Evolutionary conservation across 2,797 vertebrate genomes (phyloP), one percentile per base, ranked within the genome.

Genomic region (Cryptoblepharus egeriae): DNA sequence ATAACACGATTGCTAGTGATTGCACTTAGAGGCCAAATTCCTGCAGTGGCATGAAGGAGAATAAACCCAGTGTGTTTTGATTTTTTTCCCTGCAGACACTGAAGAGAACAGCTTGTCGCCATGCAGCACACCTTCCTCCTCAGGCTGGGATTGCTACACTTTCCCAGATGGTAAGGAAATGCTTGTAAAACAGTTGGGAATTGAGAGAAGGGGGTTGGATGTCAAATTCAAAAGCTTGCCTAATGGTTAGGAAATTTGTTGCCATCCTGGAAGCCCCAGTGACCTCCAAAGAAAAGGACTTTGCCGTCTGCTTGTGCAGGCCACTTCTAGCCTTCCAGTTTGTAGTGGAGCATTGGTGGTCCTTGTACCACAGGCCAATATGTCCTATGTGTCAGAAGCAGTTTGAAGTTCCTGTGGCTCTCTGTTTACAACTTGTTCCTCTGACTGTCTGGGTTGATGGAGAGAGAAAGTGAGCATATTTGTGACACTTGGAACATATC

Each of bases 101-200:
- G 96, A 97, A 3, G 97, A 98, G 1, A 94, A 76, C 2, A 73
- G 85, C 26, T 16, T 69, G 0, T 95, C 92, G 0, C 93, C 96
- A 0, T 95, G 95, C 89, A 96, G 92, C 69, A 96, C 96, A 3
- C 92, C 93, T 0, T 92, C 89, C 9, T 95, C 95, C 3, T 92
- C 95, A 0, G 71, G 95, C 81, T 95, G 92, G 88, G 97, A 97
- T 73, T 93, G 75, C 79, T 96, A 95, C 49, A 94, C 79, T 88
- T 95, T 96, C 70, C 91, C 95, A 0, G 96, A 97, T 90, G 96
- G 97, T 97, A 92, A 49, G 90, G 24, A 7, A 28, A 35, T 1
- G 78, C 39, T 39, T n/a, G 30, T 42, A 18, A 49, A 16, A 49
- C 6, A 61, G 9, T 37, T 20, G 3, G 24, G 37, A 35, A 8